Base-by-base conservation (phyloP, 2,888 invertebrate species). In the Chloroclysta siterata region DNA sequence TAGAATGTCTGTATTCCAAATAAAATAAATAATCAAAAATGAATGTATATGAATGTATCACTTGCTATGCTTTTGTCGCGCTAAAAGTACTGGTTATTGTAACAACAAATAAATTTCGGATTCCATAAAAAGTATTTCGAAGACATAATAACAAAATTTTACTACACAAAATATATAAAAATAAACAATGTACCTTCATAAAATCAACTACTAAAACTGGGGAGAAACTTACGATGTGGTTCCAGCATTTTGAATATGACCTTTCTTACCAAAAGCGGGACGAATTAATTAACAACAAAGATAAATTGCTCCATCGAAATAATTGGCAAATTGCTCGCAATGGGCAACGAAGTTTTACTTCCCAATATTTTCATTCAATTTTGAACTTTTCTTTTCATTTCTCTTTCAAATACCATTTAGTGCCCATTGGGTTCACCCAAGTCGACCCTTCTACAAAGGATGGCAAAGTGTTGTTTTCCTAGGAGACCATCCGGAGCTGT, bases 281-380 rank as follows among this genome's bases (percentile, higher is more conserved):
- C 17, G 17, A 17, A 46, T 46, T 46, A 46, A 46, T 46, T 17
- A 46, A 46, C 17, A 46, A 46, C 46, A 46, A 17, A 15, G 14
- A 14, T 8, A 44, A 17, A 46, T 17, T 17, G 46, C 10, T 46
- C 15, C 17, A 17, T 10, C 4, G 46, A 58, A 33, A 46, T 61
- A 51, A 55, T 61, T 60, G 48, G 36, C 50, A 51, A 61, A 61
- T 61, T 42, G 60, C 28, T n/a, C 41, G 15, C 48, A 28, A 51
- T 54, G 42, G 42, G 42, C 46, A 17, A 11, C 55, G 33, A 55
- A 61, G 48, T 60, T 53, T 59, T 47, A 41, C 41, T 54, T 50
- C 33, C 33, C 48, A 54, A 60, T 60, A 59, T 58, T 59, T 59
- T 41, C 29, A 59, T 54, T 55, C 48, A 54, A 59, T 63, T 58